Percentiles rank a stretch among this genome's conserved stretches.
Conservation (phyloP, 2,888 invertebrate genomes). For the Iselma pallidipennis region DNA sequence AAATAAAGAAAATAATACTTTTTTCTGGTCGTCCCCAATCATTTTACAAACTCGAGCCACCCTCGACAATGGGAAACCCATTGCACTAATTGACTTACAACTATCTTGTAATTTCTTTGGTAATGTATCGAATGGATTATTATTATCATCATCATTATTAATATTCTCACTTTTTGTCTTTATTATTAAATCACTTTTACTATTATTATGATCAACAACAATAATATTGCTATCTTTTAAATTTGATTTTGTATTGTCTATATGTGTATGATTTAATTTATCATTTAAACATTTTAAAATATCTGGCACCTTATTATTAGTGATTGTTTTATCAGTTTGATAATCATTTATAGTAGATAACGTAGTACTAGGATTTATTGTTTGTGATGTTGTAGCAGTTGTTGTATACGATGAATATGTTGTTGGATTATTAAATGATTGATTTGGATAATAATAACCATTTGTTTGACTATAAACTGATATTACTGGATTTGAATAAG, state of each 20-base stretch:
- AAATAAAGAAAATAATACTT: constrained; percentile 58
- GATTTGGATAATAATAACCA: constrained; percentile 31
- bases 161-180: constrained; percentile 38
- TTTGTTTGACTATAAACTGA: constrained; percentile 30
- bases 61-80: constrained; percentile 86
- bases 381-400: background rate
- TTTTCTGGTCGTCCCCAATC: constrained; percentile 82
- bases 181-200: constrained; percentile 33
- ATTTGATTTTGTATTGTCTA: constrained; percentile 34
- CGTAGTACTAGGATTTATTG: constrained; percentile 12
- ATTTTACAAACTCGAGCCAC: constrained; percentile 79
- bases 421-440: constrained; percentile 9
- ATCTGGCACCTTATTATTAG: constrained; percentile 63
- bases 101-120: constrained; percentile 65
- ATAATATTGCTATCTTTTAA: background rate
- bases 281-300: constrained; percentile 75
- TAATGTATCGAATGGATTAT: constrained; percentile 48
- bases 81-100: constrained; percentile 75
- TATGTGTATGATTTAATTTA: constrained; percentile 58
- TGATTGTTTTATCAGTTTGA: constrained; percentile 23
- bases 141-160: constrained; percentile 45
- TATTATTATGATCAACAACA: constrained; percentile 31
- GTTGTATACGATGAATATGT: constrained; percentile 2
- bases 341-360: background rate
- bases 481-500: constrained; percentile 19